These are phyloP conservation scores for Sisor rabdophorus DNA, from an alignment of 2,113 vertebrate genomes.

Conservation along the genomic window DNA sequence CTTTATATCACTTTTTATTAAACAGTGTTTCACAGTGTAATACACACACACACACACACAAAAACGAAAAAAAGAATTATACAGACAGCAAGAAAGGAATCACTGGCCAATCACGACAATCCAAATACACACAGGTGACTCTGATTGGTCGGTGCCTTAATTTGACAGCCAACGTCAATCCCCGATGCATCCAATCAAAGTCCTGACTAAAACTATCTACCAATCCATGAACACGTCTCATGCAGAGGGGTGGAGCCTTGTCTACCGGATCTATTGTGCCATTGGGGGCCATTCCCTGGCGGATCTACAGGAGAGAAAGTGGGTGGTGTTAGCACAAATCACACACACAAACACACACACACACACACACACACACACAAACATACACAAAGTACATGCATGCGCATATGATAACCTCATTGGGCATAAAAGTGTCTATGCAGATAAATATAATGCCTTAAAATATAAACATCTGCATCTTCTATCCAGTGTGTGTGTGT, in stretches of 20 bases:
- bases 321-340: conserved; percentile 39
- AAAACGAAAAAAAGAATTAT: neutral
- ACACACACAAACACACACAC: neutral
- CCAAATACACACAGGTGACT: conserved; percentile 3
- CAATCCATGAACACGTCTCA: conserved; percentile 50
- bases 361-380: conserved; percentile 1
- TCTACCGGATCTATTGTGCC: conserved; percentile 69
- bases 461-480: neutral
- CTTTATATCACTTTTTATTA: neutral
- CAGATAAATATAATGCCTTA: neutral
- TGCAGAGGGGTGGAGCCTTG: conserved; percentile 39
- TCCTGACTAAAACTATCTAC: conserved; percentile 15
- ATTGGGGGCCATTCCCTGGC: conserved; percentile 60
- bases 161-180: neutral
- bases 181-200: conserved; percentile 32
- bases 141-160: conserved; percentile 35
- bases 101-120: conserved; percentile 6
- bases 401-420: neutral
- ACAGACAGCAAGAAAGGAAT: neutral
- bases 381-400: neutral
- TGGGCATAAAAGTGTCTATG: neutral
- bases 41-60: conserved; percentile 1
- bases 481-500: neutral
- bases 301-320: conserved; percentile 54
- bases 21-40: too few species aligned